Evolutionary conservation across 2,113 vertebrate genomes (phyloP).

Genomic region (Sciurus niger): DNA sequence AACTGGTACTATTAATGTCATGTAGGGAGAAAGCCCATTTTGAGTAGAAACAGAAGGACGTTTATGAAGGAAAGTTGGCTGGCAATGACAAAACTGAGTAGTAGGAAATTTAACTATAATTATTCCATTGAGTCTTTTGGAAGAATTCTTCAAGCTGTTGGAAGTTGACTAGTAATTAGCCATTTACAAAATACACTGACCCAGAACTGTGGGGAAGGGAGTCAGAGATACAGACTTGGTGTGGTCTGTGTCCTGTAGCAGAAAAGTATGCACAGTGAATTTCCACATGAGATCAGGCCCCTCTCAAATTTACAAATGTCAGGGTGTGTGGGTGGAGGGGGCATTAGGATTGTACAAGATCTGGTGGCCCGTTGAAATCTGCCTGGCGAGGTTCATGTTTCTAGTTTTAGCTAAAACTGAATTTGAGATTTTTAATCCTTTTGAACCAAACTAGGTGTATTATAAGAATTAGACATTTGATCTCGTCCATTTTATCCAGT

Average conservation of each 20-base stretch:
- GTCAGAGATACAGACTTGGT: constrained; percentile 63
- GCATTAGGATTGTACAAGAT: neutral
- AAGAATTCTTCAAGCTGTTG: neutral
- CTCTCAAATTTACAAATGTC: constrained; percentile 19
- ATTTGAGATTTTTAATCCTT: constrained; percentile 77
- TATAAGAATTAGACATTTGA: constrained; percentile 70
- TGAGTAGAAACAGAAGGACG: constrained; percentile 75
- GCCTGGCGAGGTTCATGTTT: constrained; percentile 30
- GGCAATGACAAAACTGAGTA: neutral
- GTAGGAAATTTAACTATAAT: constrained; percentile 43
- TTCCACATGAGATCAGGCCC: constrained; percentile 63
- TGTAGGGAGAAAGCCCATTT: constrained; percentile 53
- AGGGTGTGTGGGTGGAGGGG: neutral
- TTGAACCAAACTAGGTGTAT: constrained; percentile 19
- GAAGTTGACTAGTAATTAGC: neutral
- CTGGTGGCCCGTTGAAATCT: constrained; percentile 30
- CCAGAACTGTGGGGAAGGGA: constrained; percentile 62
- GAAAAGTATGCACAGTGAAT: neutral
- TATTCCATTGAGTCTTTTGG: constrained; percentile 31
- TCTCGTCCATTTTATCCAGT: neutral
- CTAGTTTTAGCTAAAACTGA: constrained; percentile 57
- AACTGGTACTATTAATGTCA: constrained; percentile 55
- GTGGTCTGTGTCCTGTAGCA: neutral
- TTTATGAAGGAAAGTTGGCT: constrained; percentile 66
- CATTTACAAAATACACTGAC: neutral